Evolutionary conservation across 2,888 invertebrate species (phyloP).

Genomic region (Orgyia antiqua): DNA sequence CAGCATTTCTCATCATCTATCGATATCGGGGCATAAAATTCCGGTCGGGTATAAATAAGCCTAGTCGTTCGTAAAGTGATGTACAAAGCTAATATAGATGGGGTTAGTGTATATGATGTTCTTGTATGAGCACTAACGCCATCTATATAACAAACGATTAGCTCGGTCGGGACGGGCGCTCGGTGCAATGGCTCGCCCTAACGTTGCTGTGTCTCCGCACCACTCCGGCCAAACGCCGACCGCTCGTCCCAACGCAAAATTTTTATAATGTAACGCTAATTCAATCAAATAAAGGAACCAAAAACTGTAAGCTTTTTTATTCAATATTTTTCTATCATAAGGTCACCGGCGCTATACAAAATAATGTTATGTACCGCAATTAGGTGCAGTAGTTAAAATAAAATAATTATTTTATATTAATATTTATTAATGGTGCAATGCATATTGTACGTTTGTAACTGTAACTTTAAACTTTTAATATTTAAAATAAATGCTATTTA

Average conservation of each 20-base stretch:
- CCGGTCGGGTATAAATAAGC: constrained; percentile 76
- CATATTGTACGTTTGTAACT: constrained; percentile 73
- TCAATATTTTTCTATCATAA: constrained; percentile 68
- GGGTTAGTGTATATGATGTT: constrained; percentile 27
- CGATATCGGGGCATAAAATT: constrained; percentile 62
- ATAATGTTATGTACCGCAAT: constrained; percentile 48
- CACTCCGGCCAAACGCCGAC: constrained; percentile 56
- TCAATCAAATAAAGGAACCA: constrained; percentile 71
- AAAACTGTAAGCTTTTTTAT: constrained; percentile 64
- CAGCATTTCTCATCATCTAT: constrained; percentile 66
- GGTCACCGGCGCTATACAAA: constrained; percentile 55
- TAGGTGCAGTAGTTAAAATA: constrained; percentile 66
- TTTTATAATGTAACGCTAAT: constrained; percentile 54
- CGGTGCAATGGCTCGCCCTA: constrained; percentile 64
- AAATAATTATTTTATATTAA: constrained; percentile 71
- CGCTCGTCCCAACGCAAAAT: constrained; percentile 56
- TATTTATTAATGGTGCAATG: constrained; percentile 75
- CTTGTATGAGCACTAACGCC: constrained; percentile 27
- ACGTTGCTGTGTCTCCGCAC: constrained; percentile 64
- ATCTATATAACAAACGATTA: constrained; percentile 29
- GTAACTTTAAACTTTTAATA: constrained; percentile 74
- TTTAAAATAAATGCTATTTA: constrained; percentile 77
- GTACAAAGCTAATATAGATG: constrained; percentile 39
- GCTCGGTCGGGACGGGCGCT: constrained; percentile 61
- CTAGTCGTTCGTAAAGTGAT: constrained; percentile 72